Base-by-base conservation (phyloP, 2,113 vertebrate genomes). In the Lasiurus cinereus region DNA sequence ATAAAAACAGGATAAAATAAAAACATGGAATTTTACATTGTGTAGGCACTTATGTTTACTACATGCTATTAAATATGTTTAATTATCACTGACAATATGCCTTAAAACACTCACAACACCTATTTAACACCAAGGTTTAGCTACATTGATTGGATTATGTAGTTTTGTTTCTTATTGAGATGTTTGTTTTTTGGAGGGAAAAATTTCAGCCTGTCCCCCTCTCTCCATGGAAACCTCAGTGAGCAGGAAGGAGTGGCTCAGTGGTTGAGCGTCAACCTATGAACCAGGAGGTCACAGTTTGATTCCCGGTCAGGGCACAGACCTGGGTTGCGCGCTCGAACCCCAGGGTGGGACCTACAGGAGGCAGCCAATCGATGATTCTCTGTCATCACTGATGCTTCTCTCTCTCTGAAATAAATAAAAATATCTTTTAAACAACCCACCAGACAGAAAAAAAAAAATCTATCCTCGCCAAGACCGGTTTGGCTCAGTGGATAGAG, bases 131-230 rank as follows among this genome's bases (percentile, higher is more conserved):
- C 69, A 90, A 29, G 52, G 7, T 67, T 16, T 13, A 79, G 22
- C 21, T 36, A 87, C 78, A 18, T 79, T 62, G 33, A 22, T 72
- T 82, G 39, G 87, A 48, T 78, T 95, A 43, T 36, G 19, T 16
- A 73, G 19, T 72, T 92, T 88, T 86, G 6, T 29, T 18, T 83
- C n/a, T 48, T 39, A 13, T 66, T 36, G 24, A 7, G 29, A 33
- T 52, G 0, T 54, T 50, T 8, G 13, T 24, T 54, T 50, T 46
- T 43, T 82, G 52, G 52, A 64, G 8, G 43, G 46, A 48, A n/a
- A 13, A 0, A 12, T 83, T 92, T 80, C 59, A 77, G 7, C 5
- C 18, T 64, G 6, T n/a, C 5, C 79, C 31, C 33, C 2, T 78
- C 0, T 24, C 48, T 19, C 46, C 70, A 78, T 6, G 69, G 85